A percentile compares a stretch with the other conserved stretches of the same genome.
These are phyloP conservation scores for Semnopithecus entellus DNA, from an alignment of 2,113 vertebrate genomes.

Conservation along the genomic window DNA sequence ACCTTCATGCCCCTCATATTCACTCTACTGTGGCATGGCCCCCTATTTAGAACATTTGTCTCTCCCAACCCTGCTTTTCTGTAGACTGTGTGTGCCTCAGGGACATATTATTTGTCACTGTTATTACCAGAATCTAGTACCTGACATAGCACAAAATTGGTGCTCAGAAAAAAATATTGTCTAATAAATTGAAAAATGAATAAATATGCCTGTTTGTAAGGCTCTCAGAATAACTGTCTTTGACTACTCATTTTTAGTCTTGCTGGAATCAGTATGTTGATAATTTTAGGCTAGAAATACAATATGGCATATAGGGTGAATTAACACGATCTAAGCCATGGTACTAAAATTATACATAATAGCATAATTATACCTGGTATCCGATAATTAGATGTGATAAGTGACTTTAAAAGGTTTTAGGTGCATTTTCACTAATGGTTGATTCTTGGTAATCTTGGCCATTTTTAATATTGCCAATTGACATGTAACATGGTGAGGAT, in stretches of 20 bases:
- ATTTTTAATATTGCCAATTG: conserved; percentile 42
- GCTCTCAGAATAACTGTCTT: conserved; percentile 4
- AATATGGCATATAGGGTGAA: conserved; percentile 7
- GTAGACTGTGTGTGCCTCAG: neutral
- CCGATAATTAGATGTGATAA: conserved; percentile 62
- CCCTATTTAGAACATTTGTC: neutral
- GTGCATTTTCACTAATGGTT: conserved; percentile 53
- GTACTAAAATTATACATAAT: conserved; percentile 60
- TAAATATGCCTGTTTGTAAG: neutral
- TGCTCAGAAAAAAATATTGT: neutral
- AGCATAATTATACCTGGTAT: conserved; percentile 51
- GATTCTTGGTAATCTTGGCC: conserved; percentile 52
- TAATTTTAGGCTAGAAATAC: conserved; percentile 54
- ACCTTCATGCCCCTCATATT: fast-evolving
- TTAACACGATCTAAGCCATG: conserved; percentile 48
- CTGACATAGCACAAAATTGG: neutral
- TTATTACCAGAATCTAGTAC: neutral
- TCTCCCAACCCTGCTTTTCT: neutral
- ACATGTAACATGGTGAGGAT: neutral
- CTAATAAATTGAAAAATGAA: neutral
- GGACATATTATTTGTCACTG: neutral
- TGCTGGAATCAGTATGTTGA: conserved; percentile 33
- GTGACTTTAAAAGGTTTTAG: conserved; percentile 59
- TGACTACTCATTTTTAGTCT: neutral
- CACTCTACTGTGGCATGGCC: neutral